A percentile compares a stretch with the other conserved stretches of the same genome.
These are phyloP conservation scores for Pongo pygmaeus DNA, from an alignment of 2,113 vertebrate species.

Conservation along the genomic window DNA sequence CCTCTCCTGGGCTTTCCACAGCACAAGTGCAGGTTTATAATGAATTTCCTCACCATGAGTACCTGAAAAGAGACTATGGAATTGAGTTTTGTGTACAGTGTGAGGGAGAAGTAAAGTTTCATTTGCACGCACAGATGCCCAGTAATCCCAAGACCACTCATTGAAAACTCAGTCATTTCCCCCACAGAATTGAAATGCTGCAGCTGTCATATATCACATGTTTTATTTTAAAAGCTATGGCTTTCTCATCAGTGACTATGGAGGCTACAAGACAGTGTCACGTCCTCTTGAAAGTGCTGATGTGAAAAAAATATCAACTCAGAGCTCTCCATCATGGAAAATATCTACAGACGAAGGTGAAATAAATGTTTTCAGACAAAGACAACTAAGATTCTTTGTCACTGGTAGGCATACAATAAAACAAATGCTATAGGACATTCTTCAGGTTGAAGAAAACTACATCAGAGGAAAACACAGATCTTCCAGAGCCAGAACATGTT, in stretches of 20 bases:
- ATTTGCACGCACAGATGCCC: neutral
- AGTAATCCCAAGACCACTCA: neutral
- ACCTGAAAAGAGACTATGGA: neutral
- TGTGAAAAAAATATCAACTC: neutral
- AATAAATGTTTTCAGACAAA: conserved; percentile 11
- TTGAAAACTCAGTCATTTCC: neutral
- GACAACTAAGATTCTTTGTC: neutral
- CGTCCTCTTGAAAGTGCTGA: neutral
- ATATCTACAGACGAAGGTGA: neutral
- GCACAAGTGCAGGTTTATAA: neutral
- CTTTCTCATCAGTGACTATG: neutral
- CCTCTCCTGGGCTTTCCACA: neutral
- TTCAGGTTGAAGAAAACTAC: neutral
- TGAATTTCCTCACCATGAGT: neutral
- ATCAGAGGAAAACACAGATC: neutral
- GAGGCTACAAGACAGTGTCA: neutral
- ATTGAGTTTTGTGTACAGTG: neutral
- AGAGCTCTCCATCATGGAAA: neutral
- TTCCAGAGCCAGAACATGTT: neutral
- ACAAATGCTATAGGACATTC: neutral
- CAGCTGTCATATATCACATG: neutral
- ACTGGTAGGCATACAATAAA: neutral
- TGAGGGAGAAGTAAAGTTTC: neutral
- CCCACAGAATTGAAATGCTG: neutral
- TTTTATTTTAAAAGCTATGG: conserved; percentile 24